Evolutionary conservation across 2,113 vertebrate genomes (phyloP).

Genomic region (Tinamus guttatus): DNA sequence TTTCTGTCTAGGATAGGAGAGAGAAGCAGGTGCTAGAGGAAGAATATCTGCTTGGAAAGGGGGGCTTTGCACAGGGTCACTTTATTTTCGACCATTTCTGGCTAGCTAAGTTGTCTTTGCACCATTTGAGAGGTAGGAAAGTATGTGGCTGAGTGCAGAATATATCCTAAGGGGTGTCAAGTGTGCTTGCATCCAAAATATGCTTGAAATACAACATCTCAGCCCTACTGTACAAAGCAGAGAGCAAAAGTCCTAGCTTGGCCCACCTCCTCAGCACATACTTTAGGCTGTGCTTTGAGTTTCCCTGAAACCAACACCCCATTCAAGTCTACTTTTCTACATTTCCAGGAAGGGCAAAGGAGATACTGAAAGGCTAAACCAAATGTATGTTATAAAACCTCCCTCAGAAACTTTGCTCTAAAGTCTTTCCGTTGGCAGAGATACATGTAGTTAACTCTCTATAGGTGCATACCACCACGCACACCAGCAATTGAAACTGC

Average conservation of each 20-base stretch:
- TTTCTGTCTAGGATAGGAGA: background rate
- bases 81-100: background rate
- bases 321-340: slow-evolving; percentile 1
- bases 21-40: background rate
- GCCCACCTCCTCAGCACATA: background rate
- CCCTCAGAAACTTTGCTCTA: background rate
- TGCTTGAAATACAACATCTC: background rate
- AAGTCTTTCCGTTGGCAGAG: background rate
- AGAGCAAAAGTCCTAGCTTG: background rate
- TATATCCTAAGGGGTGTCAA: background rate
- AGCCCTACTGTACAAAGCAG: background rate
- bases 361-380: background rate
- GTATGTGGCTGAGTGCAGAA: background rate
- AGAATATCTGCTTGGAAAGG: background rate
- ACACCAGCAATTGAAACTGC: background rate
- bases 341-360: background rate
- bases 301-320: background rate
- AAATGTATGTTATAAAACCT: background rate
- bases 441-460: background rate
- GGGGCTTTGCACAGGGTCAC: accelerated
- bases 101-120: background rate
- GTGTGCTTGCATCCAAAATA: background rate
- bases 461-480: background rate
- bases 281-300: background rate
- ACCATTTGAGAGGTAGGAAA: background rate